phyloP scores from a whole-genome alignment of 2,888 invertebrate genomes.

The Chloroclysta siterata region DNA sequence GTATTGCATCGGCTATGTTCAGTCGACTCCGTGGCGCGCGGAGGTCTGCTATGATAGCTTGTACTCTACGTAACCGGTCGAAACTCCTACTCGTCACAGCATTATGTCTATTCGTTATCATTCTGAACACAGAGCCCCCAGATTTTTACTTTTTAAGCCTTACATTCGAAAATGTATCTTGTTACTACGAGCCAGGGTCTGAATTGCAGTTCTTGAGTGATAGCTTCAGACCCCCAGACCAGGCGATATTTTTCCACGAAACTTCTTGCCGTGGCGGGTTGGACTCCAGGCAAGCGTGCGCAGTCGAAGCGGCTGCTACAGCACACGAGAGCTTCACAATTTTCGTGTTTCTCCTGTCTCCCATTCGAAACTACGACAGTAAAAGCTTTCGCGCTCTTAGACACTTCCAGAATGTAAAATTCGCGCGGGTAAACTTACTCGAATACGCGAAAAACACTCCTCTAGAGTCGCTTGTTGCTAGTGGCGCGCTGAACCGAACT shows the following conservation, averaged over 20 bases:
- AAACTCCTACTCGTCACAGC: conserved; percentile 5
- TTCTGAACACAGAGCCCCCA: conserved; percentile 4
- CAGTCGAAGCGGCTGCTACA: conserved; percentile 46
- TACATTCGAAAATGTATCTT: conserved; percentile 14
- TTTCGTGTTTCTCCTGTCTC: conserved; percentile 61
- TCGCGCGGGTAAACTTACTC: conserved; percentile 78
- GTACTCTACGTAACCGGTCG: not conserved
- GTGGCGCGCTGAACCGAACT: conserved; percentile 72
- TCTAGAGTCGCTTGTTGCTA: conserved; percentile 79
- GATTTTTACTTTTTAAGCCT: conserved; percentile 21
- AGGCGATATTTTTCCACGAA: conserved; percentile 87
- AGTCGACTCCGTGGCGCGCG: too few relatives aligned
- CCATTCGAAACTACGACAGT: conserved; percentile 27
- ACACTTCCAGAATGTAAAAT: conserved; percentile 77
- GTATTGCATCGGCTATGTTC: too few relatives aligned
- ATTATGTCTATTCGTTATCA: not conserved
- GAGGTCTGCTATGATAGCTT: too few relatives aligned
- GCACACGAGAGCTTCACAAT: conserved; percentile 61
- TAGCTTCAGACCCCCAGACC: conserved; percentile 7
- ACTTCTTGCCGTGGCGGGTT: conserved; percentile 84
- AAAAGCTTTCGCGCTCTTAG: conserved; percentile 16
- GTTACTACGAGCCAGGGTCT: conserved; percentile 22
- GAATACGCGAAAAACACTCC: conserved; percentile 84
- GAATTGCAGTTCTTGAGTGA: conserved; percentile 18
- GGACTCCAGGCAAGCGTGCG: conserved; percentile 51